phyloP scores from a whole-genome alignment of 2,113 vertebrate species.

The Mus pahari region DNA sequence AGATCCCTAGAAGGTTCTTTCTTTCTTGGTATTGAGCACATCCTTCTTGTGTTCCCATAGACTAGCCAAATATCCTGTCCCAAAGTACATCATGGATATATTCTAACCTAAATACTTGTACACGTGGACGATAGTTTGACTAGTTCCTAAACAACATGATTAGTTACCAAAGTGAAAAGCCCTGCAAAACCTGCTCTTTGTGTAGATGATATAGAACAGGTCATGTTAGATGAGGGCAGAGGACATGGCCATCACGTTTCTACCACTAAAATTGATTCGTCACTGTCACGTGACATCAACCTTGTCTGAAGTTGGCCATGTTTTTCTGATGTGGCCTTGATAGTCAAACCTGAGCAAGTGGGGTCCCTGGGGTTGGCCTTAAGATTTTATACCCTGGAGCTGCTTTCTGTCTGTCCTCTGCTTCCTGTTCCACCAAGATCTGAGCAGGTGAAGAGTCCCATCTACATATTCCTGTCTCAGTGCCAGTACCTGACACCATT shows the following conservation, averaged over 20 bases:
- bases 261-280: neutral
- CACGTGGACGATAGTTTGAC: conserved; percentile 93
- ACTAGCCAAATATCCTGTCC: conserved; percentile 91
- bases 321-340: neutral
- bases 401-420: neutral
- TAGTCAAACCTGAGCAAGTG: neutral
- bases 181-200: conserved; percentile 90
- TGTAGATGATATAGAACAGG: neutral
- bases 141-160: conserved; percentile 87
- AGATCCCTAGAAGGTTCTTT: conserved; percentile 91
- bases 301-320: neutral
- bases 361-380: neutral
- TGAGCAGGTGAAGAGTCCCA: neutral
- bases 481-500: too few relatives aligned
- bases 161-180: conserved; percentile 82
- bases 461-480: neutral
- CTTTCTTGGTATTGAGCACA: conserved; percentile 93
- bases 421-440: neutral
- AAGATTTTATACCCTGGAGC: neutral
- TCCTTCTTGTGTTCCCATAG: conserved; percentile 92
- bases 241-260: neutral
- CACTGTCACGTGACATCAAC: neutral
- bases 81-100: conserved; percentile 89
- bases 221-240: neutral
- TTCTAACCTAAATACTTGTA: conserved; percentile 93